These are phyloP conservation scores for Oceanodroma tethys DNA, from an alignment of 2,113 vertebrate species.

Conservation along the genomic window DNA sequence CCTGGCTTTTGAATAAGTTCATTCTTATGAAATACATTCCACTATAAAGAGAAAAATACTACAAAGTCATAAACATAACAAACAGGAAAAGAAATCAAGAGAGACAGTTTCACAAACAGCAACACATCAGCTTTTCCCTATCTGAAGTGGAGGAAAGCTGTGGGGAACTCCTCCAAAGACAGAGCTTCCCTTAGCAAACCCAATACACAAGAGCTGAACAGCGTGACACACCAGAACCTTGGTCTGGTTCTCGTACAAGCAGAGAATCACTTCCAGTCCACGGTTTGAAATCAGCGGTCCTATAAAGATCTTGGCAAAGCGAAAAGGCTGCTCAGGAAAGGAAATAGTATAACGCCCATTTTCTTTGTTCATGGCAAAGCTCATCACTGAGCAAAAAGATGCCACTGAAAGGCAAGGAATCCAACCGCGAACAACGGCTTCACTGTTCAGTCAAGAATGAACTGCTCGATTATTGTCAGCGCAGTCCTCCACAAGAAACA, in stretches of 20 bases:
- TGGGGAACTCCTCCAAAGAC: neutral
- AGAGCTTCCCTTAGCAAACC: neutral
- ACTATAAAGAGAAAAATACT: neutral
- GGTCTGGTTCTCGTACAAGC: neutral
- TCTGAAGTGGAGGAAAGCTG: neutral
- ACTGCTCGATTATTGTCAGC: neutral
- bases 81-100: neutral
- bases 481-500: neutral
- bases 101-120: neutral
- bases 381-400: neutral
- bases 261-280: neutral
- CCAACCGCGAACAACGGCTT: neutral
- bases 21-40: neutral
- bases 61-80: neutral
- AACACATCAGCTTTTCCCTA: neutral
- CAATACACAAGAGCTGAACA: neutral
- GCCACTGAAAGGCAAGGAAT: neutral
- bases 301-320: neutral
- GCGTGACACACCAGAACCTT: neutral
- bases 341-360: neutral
- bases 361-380: neutral
- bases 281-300: rapidly evolving
- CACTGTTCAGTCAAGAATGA: slow-evolving; percentile 31
- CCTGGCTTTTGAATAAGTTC: neutral
- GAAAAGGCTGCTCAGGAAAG: neutral